Evolutionary conservation across 2,888 invertebrate species (phyloP).

Genomic region (Rhopalosiphum nymphaeae): DNA sequence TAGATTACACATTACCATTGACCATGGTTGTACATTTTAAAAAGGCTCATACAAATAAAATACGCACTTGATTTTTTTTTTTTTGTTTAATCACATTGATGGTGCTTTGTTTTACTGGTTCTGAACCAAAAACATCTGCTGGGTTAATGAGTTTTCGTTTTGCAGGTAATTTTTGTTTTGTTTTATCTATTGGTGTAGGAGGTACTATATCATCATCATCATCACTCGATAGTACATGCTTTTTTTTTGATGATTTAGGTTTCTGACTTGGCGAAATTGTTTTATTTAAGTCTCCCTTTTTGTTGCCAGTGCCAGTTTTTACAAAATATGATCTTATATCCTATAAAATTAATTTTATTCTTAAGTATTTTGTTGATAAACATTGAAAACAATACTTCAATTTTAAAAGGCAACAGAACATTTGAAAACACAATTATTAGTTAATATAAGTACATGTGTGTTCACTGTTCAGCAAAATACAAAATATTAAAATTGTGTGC

Average conservation of each 20-base stretch:
- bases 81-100: background rate
- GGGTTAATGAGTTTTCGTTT: slow-evolving; percentile 70
- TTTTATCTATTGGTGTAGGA: background rate
- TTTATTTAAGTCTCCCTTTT: background rate
- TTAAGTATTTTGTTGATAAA: background rate
- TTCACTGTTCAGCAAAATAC: too few relatives aligned
- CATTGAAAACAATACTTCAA: background rate
- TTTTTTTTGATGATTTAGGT: slow-evolving; percentile 27
- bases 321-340: slow-evolving; percentile 32
- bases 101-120: slow-evolving; percentile 74
- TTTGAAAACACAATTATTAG: background rate
- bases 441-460: background rate
- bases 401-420: background rate
- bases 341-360: slow-evolving; percentile 8
- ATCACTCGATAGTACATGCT: slow-evolving; percentile 31
- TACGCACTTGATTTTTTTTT: slow-evolving; percentile 52
- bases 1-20: background rate
- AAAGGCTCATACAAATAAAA: background rate
- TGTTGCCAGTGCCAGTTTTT: background rate
- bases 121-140: slow-evolving; percentile 75
- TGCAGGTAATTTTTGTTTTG: background rate
- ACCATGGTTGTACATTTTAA: background rate
- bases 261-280: background rate
- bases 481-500: background rate
- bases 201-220: slow-evolving; percentile 54